Base-by-base conservation (phyloP, 2,797 vertebrate species). In the Lagocephalus sceleratus region DNA sequence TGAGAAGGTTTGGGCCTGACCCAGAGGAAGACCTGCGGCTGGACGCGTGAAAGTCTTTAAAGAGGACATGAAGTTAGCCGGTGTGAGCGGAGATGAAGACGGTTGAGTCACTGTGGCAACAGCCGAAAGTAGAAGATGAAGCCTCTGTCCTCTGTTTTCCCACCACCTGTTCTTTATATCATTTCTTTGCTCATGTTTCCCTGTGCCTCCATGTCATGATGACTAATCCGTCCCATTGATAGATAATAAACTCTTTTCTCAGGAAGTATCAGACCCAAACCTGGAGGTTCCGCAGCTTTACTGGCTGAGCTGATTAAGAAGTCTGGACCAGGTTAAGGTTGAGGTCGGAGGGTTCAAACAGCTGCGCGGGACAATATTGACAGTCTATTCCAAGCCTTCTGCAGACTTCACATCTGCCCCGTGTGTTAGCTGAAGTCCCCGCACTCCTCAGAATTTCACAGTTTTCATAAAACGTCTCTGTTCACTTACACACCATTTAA, bases 401-500 rank as follows among this genome's bases (percentile, higher is more conserved):
- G 3, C 16, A 14, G 29, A 53, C 38, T 73, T 12, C 21, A 5
- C 5, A 35, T 20, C 39, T 75, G 69, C 66, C 61, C 54, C 35
- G 54, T 73, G 60, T 71, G 3, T 59, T 59, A 68, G 50, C 60
- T 3, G 23, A 29, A 57, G 70, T 41, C 11, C 39, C 63, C 59
- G 51, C 54, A 57, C 43, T 25, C 58, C 73, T 66, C 66, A 16
- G 57, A 76, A 61, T 62, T 71, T 76, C 73, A 71, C 71, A 22
- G 61, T 72, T 83, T 80, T 68, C 32, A 60, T 59, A 68, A 79
- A 86, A 79, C 78, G 81, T 63, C 79, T 69, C 66, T 48, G 72
- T 86, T 88, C 79, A 88, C 83, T 88, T 87, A 87, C 79, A 82
- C 81, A 76, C 79, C 81, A 85, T 82, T 89, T 87, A 84, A 78